Evolutionary conservation across 2,888 invertebrate genomes (phyloP).

Genomic region (Drosophila robusta): DNA sequence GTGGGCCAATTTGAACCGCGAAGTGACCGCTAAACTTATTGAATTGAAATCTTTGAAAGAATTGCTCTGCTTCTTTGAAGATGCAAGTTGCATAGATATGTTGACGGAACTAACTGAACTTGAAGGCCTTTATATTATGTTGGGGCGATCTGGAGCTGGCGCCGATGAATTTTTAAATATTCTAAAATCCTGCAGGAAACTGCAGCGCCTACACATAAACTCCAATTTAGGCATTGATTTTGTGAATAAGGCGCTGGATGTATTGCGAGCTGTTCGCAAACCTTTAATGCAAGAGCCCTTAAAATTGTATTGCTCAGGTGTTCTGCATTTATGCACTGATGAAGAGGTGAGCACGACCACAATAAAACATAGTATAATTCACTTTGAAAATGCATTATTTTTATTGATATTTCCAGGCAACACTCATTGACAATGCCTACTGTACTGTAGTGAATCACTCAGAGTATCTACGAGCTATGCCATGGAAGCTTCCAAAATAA

Average conservation of each 20-base stretch:
- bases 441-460: slow-evolving; percentile 22
- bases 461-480: slow-evolving; percentile 11
- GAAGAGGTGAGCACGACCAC: slow-evolving; percentile 16
- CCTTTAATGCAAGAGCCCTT: slow-evolving; percentile 32
- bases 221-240: slow-evolving; percentile 32
- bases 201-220: slow-evolving; percentile 28
- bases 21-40: slow-evolving; percentile 24
- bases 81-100: slow-evolving; percentile 33
- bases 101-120: slow-evolving; percentile 36
- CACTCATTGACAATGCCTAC: slow-evolving; percentile 28
- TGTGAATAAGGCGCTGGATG: slow-evolving; percentile 4
- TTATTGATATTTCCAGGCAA: slow-evolving; percentile 9
- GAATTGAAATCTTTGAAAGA: slow-evolving; percentile 20
- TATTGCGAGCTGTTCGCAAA: slow-evolving; percentile 20
- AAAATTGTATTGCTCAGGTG: slow-evolving; percentile 32
- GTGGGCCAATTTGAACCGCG: slow-evolving; percentile 2
- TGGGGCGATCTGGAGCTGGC: slow-evolving; percentile 19
- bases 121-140: slow-evolving; percentile 35
- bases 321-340: slow-evolving; percentile 27
- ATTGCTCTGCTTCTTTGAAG: slow-evolving; percentile 25
- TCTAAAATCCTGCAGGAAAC: slow-evolving; percentile 21
- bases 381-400: not conserved
- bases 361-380: not conserved
- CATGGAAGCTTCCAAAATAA: slow-evolving; percentile 15
- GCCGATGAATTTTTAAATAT: slow-evolving; percentile 34